Percentiles rank a stretch among this genome's conserved stretches.
Evolutionary conservation across 2,888 invertebrate species (phyloP).

Genomic region (Calliphora vomitoria): DNA sequence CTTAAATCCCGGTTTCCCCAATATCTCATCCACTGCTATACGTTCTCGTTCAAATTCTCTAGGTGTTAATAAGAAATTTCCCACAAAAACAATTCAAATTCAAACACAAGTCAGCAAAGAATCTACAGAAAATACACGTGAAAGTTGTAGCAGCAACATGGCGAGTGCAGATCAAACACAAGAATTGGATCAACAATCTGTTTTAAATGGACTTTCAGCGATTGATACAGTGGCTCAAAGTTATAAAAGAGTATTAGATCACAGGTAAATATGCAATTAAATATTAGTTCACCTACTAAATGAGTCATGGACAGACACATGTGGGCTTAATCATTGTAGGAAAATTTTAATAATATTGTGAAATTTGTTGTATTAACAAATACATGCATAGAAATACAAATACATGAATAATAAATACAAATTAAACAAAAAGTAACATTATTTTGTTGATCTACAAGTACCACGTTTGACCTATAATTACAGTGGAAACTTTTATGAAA

Average conservation of each 20-base stretch:
- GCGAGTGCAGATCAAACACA: constrained; percentile 78
- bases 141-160: constrained; percentile 72
- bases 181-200: constrained; percentile 80
- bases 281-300: background rate
- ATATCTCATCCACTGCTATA: constrained; percentile 86
- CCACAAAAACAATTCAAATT: constrained; percentile 5
- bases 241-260: constrained; percentile 82
- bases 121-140: constrained; percentile 53
- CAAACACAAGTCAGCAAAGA: constrained; percentile 19
- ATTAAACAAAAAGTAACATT: background rate
- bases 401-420: no score
- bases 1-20: constrained; percentile 86
- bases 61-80: constrained; percentile 55
- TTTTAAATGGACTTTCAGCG: constrained; percentile 78
- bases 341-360: background rate
- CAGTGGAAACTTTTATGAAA: background rate
- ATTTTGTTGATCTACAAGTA: background rate
- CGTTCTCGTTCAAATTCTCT: constrained; percentile 87
- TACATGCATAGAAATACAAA: no score
- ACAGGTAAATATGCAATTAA: constrained; percentile 81
- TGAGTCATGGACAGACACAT: background rate
- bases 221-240: constrained; percentile 77
- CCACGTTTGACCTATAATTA: background rate
- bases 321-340: background rate
- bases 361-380: background rate